Conservation (phyloP, 2,113 vertebrate species). For the Hirundichthys speculiger region DNA sequence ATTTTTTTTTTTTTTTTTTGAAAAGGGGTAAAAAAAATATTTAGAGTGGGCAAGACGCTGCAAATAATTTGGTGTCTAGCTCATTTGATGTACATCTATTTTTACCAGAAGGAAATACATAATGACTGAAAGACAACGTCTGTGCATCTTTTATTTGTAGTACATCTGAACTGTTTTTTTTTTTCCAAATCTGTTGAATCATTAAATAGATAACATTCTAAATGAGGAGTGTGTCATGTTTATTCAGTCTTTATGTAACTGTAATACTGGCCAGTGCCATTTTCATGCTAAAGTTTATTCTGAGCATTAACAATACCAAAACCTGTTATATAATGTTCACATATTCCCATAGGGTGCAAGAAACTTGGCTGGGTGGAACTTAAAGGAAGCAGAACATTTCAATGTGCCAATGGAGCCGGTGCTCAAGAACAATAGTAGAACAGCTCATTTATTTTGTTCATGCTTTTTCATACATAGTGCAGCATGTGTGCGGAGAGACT, state of each 20-base stretch:
- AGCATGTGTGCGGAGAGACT: too few relatives aligned
- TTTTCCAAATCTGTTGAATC: slow-evolving; percentile 6
- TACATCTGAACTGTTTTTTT: slow-evolving; percentile 4
- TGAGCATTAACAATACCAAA: slow-evolving; percentile 4
- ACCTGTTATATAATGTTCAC: slow-evolving; percentile 18
- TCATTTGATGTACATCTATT: background rate
- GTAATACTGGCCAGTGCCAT: background rate
- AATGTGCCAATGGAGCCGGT: slow-evolving; percentile 1
- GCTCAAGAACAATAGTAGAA: slow-evolving; percentile 17
- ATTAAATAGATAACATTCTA: background rate
- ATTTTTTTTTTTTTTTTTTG: background rate
- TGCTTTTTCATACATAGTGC: too few relatives aligned
- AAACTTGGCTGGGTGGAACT: slow-evolving; percentile 5
- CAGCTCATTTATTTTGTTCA: too few relatives aligned
- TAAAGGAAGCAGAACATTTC: slow-evolving; percentile 19
- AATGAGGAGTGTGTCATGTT: slow-evolving; percentile 1
- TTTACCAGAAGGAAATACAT: background rate
- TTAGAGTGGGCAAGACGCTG: background rate
- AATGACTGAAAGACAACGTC: background rate
- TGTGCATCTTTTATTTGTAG: too few relatives aligned
- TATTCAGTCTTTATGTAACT: background rate
- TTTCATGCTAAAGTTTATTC: slow-evolving; percentile 4
- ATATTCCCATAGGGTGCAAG: slow-evolving; percentile 19
- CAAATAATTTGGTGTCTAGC: background rate
- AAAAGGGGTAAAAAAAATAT: background rate